These are phyloP conservation scores for Chaenodraco wilsoni DNA, from an alignment of 2,797 vertebrate genomes.

Conservation along the genomic window DNA sequence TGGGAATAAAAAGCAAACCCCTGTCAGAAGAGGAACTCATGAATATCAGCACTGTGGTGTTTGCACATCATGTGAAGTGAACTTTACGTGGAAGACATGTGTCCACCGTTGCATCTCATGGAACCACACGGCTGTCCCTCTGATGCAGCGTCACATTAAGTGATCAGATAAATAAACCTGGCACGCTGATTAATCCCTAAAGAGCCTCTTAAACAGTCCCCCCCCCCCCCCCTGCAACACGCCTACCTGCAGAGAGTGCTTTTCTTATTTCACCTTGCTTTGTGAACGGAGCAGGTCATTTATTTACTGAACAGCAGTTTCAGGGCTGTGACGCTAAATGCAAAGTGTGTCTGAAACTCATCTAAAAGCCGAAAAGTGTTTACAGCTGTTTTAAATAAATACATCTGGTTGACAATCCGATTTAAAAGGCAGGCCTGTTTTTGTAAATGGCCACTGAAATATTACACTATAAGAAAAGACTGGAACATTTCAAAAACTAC, in stretches of 20 bases:
- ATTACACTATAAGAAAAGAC: too few relatives aligned
- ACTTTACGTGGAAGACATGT: slow-evolving; percentile 62
- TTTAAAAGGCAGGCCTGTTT: too few relatives aligned
- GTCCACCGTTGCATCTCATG: slow-evolving; percentile 44
- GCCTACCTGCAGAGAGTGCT: slow-evolving; percentile 14
- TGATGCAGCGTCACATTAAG: slow-evolving; percentile 28
- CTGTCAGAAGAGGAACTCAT: slow-evolving; percentile 59
- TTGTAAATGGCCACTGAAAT: too few relatives aligned
- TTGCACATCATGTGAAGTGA: slow-evolving; percentile 51
- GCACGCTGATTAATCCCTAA: slow-evolving; percentile 55
- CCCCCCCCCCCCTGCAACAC: slow-evolving; percentile 38
- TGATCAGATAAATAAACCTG: slow-evolving; percentile 6
- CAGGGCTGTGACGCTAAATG: background rate
- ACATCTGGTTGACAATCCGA: too few relatives aligned
- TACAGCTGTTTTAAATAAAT: too few relatives aligned
- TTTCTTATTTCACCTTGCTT: background rate
- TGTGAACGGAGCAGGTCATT: slow-evolving; percentile 1
- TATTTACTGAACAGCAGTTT: background rate
- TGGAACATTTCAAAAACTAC: background rate
- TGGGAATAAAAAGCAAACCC: slow-evolving; percentile 34
- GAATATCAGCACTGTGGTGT: slow-evolving; percentile 54
- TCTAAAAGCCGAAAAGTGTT: too few relatives aligned
- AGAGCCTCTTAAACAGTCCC: slow-evolving; percentile 17
- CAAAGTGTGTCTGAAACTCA: too few relatives aligned
- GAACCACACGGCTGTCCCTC: slow-evolving; percentile 25